Evolutionary conservation across 2,888 invertebrate species (phyloP), one percentile per base, ranked within the genome.

Genomic region (Diplolepis rosae): DNA sequence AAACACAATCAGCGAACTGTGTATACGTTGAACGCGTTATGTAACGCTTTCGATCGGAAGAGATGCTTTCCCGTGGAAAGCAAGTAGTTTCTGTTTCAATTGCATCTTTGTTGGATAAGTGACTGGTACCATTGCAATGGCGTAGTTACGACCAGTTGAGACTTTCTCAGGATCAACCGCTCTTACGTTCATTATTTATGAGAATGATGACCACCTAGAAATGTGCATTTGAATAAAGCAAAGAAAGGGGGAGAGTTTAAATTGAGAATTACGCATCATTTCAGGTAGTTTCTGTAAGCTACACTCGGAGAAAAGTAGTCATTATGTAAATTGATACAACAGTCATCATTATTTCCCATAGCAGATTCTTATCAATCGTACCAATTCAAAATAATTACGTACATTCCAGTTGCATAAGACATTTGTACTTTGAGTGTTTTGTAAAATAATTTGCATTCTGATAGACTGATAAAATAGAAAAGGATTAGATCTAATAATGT

Each of bases 41-140:
- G 61, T n/a, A 61, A 61, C 61, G 39, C 35, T n/a, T 42, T 42
- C 61, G 39, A 61, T 61, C 61, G 39, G 39, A 61, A 61, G 61
- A 61, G 39, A 61, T 61, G 61, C 61, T 61, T 61, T 61, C 61
- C 39, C 61, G 61, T 61, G 61, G 61, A 61, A 61, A 61, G 61
- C 35, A 27, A 61, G 39, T 61, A 61, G 61, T 61, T 61, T 42
- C 61, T 39, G 39, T 61, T 61, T 61, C 61, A 61, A 42, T 61
- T 61, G 61, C 61, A 61, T 39, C 61, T 61, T 39, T 27, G 61
- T 42, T 42, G 39, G 24, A 61, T 61, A 61, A 61, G 61, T 24
- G 39, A 61, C 61, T 61, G 39, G 61, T 42, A 61, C 35, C 61
- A 61, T 27, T 61, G n/a, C n/a, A n/a, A n/a, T n/a, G 39, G 61